Conservation (phyloP, 2,113 vertebrate species). For the Ivindomyrus marchei region DNA sequence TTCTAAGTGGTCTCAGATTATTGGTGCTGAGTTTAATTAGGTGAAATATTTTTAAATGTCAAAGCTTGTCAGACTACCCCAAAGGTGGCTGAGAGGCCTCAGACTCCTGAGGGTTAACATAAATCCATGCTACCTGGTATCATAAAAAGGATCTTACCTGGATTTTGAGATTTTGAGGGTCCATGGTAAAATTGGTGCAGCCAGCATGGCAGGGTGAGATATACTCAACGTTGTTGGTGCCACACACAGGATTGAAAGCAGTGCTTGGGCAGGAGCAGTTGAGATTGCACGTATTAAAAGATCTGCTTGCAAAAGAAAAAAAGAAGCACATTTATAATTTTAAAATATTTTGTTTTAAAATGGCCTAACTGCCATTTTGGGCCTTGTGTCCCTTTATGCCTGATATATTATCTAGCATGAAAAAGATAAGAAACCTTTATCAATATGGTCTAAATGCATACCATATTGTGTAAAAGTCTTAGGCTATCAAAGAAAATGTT, state of each 20-base stretch:
- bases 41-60: too few species aligned
- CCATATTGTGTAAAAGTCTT: not conserved
- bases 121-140: not conserved
- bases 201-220: conserved; percentile 87
- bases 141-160: conserved; percentile 42
- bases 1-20: too few species aligned
- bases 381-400: not conserved
- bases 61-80: too few species aligned
- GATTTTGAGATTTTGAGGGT: conserved; percentile 44
- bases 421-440: not conserved
- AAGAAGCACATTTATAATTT: not conserved
- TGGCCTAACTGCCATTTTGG: not conserved
- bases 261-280: conserved; percentile 69
- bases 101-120: not conserved
- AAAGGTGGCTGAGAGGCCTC: too few species aligned
- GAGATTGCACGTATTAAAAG: conserved; percentile 40
- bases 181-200: conserved; percentile 63
- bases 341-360: not conserved
- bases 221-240: conserved; percentile 72
- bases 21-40: too few species aligned
- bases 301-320: conserved; percentile 44
- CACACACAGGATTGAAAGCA: conserved; percentile 80
- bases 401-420: not conserved
- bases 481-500: not conserved
- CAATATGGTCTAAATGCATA: not conserved